phyloP scores from a whole-genome alignment of 2,797 vertebrate species.

The Hippoglossus hippoglossus region DNA sequence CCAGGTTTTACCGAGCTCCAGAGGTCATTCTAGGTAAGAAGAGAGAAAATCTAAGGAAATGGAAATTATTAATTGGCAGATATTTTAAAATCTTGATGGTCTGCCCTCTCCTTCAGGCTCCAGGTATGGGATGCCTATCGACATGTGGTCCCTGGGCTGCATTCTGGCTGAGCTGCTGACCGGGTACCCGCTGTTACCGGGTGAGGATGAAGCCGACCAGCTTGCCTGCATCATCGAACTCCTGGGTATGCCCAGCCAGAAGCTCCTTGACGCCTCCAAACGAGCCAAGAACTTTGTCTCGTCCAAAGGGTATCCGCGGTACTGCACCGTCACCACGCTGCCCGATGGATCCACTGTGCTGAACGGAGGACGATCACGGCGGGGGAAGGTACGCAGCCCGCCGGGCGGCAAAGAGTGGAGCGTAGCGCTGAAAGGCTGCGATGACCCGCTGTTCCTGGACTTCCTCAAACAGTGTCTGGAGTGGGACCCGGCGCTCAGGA shows the following conservation, averaged over 20 bases:
- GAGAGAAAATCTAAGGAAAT: background rate
- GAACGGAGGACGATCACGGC: constrained; percentile 93
- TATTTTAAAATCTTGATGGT: background rate
- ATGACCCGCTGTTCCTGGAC: constrained; percentile 96
- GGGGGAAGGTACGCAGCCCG: constrained; percentile 93
- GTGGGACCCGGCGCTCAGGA: constrained; percentile 94
- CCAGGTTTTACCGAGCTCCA: constrained; percentile 97
- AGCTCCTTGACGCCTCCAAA: constrained; percentile 95
- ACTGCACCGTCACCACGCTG: constrained; percentile 94
- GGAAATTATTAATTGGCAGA: too few species aligned
- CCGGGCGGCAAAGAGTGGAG: constrained; percentile 96
- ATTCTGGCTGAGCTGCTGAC: constrained; percentile 97
- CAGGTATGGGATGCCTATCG: constrained; percentile 98
- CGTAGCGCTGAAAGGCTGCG: constrained; percentile 93
- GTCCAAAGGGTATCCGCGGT: constrained; percentile 97
- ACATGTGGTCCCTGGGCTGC: constrained; percentile 99
- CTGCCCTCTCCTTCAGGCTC: constrained; percentile 76
- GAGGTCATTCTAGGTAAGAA: constrained; percentile 93
- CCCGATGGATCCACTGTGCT: constrained; percentile 92
- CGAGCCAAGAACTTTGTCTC: constrained; percentile 98
- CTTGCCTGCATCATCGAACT: constrained; percentile 98
- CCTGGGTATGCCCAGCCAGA: constrained; percentile 94
- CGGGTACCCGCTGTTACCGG: constrained; percentile 95
- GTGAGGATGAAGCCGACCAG: constrained; percentile 99
- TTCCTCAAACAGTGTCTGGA: constrained; percentile 99